Conservation (phyloP, 92 coral and sea anemone species). For the Zoanthus sansibaricus region DNA sequence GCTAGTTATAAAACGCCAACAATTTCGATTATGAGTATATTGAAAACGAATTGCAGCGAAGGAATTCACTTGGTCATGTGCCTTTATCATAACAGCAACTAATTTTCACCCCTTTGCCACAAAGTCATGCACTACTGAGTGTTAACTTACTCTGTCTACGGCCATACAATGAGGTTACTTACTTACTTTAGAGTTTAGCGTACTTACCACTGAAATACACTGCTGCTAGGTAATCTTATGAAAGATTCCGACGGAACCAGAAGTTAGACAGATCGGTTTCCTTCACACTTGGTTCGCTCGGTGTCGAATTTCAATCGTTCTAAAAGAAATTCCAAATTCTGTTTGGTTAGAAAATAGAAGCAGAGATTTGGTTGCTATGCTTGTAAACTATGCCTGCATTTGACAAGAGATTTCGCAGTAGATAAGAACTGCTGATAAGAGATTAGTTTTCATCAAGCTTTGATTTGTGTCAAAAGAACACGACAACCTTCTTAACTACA, state of each 20-base stretch:
- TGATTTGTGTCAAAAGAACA: constrained; percentile 44
- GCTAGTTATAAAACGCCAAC: background rate
- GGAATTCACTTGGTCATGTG: constrained; percentile 17
- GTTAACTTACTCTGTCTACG: background rate
- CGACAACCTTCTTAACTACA: constrained; percentile 15
- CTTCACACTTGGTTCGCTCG: constrained; percentile 6
- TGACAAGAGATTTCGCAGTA: background rate
- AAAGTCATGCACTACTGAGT: background rate
- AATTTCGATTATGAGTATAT: background rate
- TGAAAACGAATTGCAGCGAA: background rate
- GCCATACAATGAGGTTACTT: background rate
- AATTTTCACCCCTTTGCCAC: background rate
- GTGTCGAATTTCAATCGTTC: constrained; percentile 15
- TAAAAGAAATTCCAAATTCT: background rate
- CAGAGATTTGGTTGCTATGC: constrained; percentile 29
- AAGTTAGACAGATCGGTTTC: background rate
- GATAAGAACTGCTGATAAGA: background rate
- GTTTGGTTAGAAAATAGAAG: constrained; percentile 11
- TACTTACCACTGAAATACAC: constrained; percentile 23
- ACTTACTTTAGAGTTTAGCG: background rate
- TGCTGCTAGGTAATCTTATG: background rate
- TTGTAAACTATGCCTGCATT: background rate
- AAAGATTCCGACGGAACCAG: constrained; percentile 3
- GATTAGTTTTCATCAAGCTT: constrained; percentile 22
- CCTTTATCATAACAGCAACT: background rate